Percentiles rank a stretch among this genome's conserved stretches.
Evolutionary conservation across 2,113 vertebrate genomes (phyloP).

Genomic region (Clarias macrocephalus): DNA sequence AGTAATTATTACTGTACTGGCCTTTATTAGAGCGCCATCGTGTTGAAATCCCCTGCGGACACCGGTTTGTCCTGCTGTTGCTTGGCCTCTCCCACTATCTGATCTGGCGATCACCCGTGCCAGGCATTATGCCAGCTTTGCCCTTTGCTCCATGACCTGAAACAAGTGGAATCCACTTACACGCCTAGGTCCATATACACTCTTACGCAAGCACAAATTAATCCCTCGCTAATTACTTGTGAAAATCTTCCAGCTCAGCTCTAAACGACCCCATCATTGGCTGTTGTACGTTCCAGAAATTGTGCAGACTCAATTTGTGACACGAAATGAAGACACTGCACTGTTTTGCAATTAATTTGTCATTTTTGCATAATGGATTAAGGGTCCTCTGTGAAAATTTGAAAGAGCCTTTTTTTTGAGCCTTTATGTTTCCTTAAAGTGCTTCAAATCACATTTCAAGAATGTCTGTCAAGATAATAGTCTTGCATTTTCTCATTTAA

Average conservation of each 20-base stretch:
- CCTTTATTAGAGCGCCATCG: not conserved
- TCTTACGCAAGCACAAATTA: not conserved
- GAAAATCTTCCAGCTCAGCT: not conserved
- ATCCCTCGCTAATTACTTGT: not conserved
- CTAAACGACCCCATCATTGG: not conserved
- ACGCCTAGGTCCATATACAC: not conserved
- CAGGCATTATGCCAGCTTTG: slow-evolving; percentile 7
- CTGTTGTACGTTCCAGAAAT: not conserved
- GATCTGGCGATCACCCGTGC: slow-evolving; percentile 8
- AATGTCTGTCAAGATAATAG: not conserved
- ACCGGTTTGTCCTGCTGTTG: not conserved
- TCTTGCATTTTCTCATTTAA: not conserved
- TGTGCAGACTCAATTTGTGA: not conserved
- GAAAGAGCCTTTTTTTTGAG: not conserved
- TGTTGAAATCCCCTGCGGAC: not conserved
- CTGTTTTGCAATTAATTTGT: not conserved
- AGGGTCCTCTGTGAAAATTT: not conserved
- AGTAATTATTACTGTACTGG: not conserved
- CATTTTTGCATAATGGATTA: not conserved
- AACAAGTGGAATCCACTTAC: not conserved
- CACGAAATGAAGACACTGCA: not conserved
- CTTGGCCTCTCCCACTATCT: slow-evolving; percentile 1
- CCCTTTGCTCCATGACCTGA: slow-evolving; percentile 6
- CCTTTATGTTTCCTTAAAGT: not conserved
- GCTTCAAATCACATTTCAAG: slow-evolving; percentile 2